These are phyloP conservation scores for Goniozus legneri DNA, from an alignment of 1,140 invertebrate genomes.

Conservation along the genomic window DNA sequence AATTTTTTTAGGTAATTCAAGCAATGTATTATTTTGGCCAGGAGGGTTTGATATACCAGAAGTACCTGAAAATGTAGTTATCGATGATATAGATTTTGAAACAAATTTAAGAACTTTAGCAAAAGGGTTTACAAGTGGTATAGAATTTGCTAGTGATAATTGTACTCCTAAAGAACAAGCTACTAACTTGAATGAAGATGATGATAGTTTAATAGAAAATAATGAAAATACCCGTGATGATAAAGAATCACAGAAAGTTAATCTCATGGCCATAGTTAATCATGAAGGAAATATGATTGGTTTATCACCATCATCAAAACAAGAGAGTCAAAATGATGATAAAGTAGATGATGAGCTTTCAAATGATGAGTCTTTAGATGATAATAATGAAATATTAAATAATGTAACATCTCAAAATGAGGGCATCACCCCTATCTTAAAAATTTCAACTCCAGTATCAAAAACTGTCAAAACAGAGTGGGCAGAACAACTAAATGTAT, in stretches of 20 bases:
- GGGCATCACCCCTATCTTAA: slow-evolving; percentile 47
- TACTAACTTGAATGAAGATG: background rate
- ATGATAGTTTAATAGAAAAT: slow-evolving; percentile 4
- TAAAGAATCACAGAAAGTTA: slow-evolving; percentile 26
- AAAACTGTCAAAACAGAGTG: slow-evolving; percentile 62
- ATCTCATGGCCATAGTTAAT: slow-evolving; percentile 41
- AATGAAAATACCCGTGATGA: slow-evolving; percentile 1
- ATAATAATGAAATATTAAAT: slow-evolving; percentile 4
- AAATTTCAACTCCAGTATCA: slow-evolving; percentile 48
- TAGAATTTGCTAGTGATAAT: slow-evolving; percentile 56
- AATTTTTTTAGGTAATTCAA: slow-evolving; percentile 58
- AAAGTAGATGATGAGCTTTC: background rate
- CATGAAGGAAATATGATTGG: slow-evolving; percentile 30
- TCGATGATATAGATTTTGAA: slow-evolving; percentile 51
- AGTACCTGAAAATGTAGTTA: slow-evolving; percentile 26
- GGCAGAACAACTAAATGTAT: slow-evolving; percentile 83
- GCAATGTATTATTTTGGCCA: slow-evolving; percentile 78
- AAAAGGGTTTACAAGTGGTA: slow-evolving; percentile 62
- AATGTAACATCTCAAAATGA: slow-evolving; percentile 28
- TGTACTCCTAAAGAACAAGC: slow-evolving; percentile 37
- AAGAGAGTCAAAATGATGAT: slow-evolving; percentile 11
- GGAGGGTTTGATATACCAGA: slow-evolving; percentile 69
- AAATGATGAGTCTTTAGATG: background rate
- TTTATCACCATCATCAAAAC: slow-evolving; percentile 13
- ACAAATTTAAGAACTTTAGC: slow-evolving; percentile 61